phyloP scores from a whole-genome alignment of 2,113 vertebrate genomes.

The Rhombomys opimus region DNA sequence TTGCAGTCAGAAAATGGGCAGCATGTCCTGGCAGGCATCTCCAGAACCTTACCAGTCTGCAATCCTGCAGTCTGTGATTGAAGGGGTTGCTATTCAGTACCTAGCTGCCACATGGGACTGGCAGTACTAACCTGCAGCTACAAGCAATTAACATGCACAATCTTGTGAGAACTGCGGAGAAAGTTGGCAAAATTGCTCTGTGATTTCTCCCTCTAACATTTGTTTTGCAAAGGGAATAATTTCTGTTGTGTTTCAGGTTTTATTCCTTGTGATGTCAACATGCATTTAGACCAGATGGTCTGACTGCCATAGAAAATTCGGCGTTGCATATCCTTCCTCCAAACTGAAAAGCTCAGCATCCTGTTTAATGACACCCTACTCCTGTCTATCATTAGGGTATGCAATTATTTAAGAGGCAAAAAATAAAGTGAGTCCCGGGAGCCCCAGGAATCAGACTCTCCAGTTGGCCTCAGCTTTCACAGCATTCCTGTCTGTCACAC shows the following conservation, averaged over 20 bases:
- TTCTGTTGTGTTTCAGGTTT: slow-evolving; percentile 76
- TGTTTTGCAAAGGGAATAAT: slow-evolving; percentile 74
- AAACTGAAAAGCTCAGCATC: slow-evolving; percentile 66
- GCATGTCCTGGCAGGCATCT: not conserved
- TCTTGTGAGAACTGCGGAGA: slow-evolving; percentile 75
- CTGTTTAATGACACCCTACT: slow-evolving; percentile 3
- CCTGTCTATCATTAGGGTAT: not conserved
- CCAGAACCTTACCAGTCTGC: not conserved
- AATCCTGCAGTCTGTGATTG: slow-evolving; percentile 52
- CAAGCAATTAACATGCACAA: slow-evolving; percentile 73
- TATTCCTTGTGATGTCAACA: slow-evolving; percentile 64
- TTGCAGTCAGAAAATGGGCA: not conserved
- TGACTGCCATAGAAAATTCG: slow-evolving; percentile 49
- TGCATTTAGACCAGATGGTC: slow-evolving; percentile 73
- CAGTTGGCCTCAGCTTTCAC: not conserved
- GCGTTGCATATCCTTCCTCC: not conserved
- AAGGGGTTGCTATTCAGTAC: slow-evolving; percentile 58
- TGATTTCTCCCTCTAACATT: slow-evolving; percentile 68
- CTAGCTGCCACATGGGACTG: slow-evolving; percentile 47
- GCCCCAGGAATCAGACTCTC: not conserved
- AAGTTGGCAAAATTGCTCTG: slow-evolving; percentile 1
- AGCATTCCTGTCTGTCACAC: not conserved
- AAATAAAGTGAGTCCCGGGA: not conserved
- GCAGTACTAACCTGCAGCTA: slow-evolving; percentile 76
- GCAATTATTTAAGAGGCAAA: not conserved